Base-by-base conservation (phyloP, 1,140 invertebrate species). In the Phthorimaea operculella region DNA sequence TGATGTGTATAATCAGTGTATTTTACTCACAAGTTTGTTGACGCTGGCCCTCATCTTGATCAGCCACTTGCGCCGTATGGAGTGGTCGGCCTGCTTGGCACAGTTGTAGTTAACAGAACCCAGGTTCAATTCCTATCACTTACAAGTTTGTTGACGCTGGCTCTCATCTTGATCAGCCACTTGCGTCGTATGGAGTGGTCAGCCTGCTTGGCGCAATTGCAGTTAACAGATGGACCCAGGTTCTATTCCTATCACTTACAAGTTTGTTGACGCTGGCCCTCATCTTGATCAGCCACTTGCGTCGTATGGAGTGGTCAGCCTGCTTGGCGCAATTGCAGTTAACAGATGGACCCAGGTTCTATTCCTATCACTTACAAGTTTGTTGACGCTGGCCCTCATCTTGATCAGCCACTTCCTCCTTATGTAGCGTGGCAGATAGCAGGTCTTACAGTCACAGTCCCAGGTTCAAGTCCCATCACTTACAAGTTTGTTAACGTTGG, bases 241-340 rank as follows among this genome's bases (percentile, higher is more conserved):
- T n/a, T n/a, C n/a, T n/a, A n/a, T n/a, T n/a, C n/a, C n/a, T n/a
- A n/a, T n/a, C n/a, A 66, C 78, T 78, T 72, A 92, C 90, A 84
- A 92, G 88, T 81, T 92, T 91, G 61, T 89, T 90, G 16, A 94
- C 87, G 66, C 88, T 90, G 55, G 88, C 86, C 51, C 90, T 88
- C 74, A 93, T 90, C 78, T 92, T 92, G 33, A 91, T 87, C 34
- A 94, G 88, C 90, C 92, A 94, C 74, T 94, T 93, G 33, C 92
- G 87, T 44, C 92, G 89, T 1, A 94, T 87, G 56, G 90, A 89
- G 76, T 92, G 91, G 17, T 89, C 87, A 0, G 91, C 90, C 14
- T 86, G 78, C 54, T 88, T 85, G n/a, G 72, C 72, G 68, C 93
- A 94, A n/a, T n/a, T n/a, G n/a, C n/a, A n/a, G n/a, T n/a, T n/a